These are phyloP conservation scores for Phrynocephalus versicolor DNA, from an alignment of 2,113 vertebrate genomes.

Conservation along the genomic window DNA sequence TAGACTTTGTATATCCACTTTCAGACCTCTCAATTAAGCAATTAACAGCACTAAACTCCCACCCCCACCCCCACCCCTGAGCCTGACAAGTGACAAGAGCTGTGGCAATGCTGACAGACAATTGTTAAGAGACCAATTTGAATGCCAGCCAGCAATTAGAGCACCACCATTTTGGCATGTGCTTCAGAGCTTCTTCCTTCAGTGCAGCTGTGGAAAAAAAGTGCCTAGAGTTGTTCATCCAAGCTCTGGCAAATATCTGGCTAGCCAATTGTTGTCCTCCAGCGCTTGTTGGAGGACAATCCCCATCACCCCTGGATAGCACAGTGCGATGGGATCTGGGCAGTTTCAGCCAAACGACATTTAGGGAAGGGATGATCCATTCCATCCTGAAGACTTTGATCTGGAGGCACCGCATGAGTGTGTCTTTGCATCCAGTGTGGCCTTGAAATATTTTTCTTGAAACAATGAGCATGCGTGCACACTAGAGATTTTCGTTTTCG, in stretches of 20 bases:
- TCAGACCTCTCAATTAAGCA: no score
- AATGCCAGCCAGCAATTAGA: slow-evolving; percentile 41
- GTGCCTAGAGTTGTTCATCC: neutral
- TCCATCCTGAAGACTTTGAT: neutral
- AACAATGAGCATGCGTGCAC: no score
- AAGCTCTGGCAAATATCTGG: neutral
- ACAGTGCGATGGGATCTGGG: neutral
- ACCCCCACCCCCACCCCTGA: no score
- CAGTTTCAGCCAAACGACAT: neutral
- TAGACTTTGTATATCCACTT: no score
- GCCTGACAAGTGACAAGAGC: no score
- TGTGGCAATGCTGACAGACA: slow-evolving; percentile 17
- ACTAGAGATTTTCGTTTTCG: no score
- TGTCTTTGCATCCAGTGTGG: neutral
- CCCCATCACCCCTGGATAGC: neutral
- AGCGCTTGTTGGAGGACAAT: neutral
- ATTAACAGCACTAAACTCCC: no score
- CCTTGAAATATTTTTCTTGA: neutral
- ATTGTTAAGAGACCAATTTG: slow-evolving; percentile 22
- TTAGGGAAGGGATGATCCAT: no score
- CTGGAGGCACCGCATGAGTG: no score
- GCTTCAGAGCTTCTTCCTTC: neutral
- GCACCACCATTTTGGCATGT: slow-evolving; percentile 17
- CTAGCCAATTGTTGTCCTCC: neutral
- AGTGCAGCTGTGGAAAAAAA: neutral